These are phyloP conservation scores for Ricordea florida DNA, from an alignment of 92 coral and sea anemone genomes.

Conservation along the genomic window DNA sequence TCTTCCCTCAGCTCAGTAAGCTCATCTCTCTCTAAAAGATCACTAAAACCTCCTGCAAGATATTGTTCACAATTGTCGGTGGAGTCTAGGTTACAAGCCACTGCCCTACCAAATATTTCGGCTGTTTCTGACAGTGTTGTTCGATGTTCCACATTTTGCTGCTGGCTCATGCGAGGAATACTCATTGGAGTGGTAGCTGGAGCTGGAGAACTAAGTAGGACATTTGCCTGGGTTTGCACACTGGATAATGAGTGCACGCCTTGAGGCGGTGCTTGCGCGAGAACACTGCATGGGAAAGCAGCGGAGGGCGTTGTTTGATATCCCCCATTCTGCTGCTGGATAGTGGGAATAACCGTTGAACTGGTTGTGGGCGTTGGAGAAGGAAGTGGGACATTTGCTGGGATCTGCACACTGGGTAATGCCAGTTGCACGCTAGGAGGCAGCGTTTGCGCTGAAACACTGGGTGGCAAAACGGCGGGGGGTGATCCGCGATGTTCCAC, in stretches of 20 bases:
- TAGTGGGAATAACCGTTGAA: no score
- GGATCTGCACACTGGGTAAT: background rate
- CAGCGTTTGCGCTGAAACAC: background rate
- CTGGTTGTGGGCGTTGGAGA: background rate
- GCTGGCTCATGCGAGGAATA: background rate
- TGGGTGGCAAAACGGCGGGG: background rate
- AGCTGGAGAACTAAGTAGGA: no score
- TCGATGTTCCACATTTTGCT: constrained; percentile 4
- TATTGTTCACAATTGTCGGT: background rate
- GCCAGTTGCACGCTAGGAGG: background rate
- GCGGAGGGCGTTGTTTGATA: no score
- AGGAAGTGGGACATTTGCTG: background rate
- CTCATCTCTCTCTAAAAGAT: background rate
- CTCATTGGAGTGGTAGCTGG: background rate
- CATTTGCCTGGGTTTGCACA: no score
- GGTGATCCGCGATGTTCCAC: no score
- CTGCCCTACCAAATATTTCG: background rate
- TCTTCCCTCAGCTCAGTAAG: background rate
- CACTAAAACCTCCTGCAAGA: background rate
- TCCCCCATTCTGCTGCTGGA: no score
- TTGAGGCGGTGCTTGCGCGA: no score
- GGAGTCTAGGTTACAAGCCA: background rate
- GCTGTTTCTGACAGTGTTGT: background rate
- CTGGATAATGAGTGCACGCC: no score
- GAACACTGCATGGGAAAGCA: no score